Conservation (phyloP, 2,113 vertebrate species). For the Dendropsophus ebraccatus region DNA sequence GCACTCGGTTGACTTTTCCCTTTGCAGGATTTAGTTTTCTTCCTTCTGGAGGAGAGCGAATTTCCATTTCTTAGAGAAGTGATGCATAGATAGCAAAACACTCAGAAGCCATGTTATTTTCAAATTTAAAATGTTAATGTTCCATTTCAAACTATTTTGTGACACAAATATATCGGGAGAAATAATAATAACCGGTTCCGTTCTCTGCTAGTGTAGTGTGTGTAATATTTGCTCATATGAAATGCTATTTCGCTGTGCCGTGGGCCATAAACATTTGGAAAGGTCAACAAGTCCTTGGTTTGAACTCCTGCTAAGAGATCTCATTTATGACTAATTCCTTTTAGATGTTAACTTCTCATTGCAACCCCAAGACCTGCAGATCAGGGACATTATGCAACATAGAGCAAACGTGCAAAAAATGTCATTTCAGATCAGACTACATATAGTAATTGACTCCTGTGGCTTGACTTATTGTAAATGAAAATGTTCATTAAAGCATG, state of each 20-base stretch:
- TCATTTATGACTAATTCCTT: constrained; percentile 40
- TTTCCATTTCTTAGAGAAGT: neutral
- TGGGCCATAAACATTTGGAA: constrained; percentile 9
- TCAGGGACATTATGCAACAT: neutral
- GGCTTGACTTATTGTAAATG: neutral
- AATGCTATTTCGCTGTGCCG: neutral
- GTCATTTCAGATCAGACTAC: neutral
- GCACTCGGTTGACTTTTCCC: too few relatives aligned
- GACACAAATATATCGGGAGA: neutral
- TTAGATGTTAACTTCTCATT: constrained; percentile 18
- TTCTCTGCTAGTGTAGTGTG: neutral
- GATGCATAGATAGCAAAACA: constrained; percentile 14
- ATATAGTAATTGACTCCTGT: neutral
- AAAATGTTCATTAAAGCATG: constrained; percentile 7
- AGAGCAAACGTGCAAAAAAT: neutral
- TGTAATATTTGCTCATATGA: constrained; percentile 6
- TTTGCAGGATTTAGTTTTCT: too few relatives aligned
- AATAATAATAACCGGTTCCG: neutral
- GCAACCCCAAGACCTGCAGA: constrained; percentile 14
- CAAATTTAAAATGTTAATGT: neutral
- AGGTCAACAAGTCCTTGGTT: constrained; percentile 23
- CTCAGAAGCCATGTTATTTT: neutral
- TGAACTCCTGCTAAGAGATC: neutral
- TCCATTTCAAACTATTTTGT: constrained; percentile 3
- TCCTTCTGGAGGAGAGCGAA: too few relatives aligned